Conservation (phyloP, 2,888 invertebrate species). For the Nomada ferruginata region DNA sequence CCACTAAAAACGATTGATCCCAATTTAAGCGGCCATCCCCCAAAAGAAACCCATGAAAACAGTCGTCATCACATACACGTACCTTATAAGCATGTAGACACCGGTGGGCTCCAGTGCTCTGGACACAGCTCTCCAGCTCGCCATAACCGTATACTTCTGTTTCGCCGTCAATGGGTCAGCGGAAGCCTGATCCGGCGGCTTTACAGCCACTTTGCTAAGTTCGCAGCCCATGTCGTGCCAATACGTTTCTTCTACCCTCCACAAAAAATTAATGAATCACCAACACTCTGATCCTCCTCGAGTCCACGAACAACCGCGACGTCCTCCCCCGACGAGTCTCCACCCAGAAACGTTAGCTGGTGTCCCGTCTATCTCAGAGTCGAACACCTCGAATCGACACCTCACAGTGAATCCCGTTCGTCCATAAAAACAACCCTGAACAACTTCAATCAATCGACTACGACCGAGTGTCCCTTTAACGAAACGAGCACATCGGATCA, state of each 20-base stretch:
- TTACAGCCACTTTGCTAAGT: constrained; percentile 89
- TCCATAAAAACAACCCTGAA: constrained; percentile 23
- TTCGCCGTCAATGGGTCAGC: constrained; percentile 93
- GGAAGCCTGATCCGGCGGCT: constrained; percentile 84
- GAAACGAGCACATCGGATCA: neutral
- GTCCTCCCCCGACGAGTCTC: neutral
- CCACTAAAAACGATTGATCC: too few relatives aligned
- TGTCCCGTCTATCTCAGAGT: constrained; percentile 30
- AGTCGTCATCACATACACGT: constrained; percentile 88
- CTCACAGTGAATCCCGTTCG: constrained; percentile 11
- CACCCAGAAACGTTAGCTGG: neutral
- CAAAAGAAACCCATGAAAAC: too few relatives aligned
- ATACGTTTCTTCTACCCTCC: constrained; percentile 14
- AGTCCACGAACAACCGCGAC: constrained; percentile 25
- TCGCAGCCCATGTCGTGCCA: constrained; percentile 89
- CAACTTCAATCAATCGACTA: constrained; percentile 35
- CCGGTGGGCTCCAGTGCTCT: constrained; percentile 95
- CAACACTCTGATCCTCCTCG: constrained; percentile 9
- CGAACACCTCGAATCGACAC: constrained; percentile 18
- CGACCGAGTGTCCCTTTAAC: neutral
- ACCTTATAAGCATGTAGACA: constrained; percentile 96
- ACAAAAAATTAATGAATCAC: constrained; percentile 9
- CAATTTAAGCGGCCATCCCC: neutral
- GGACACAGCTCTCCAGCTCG: constrained; percentile 96
- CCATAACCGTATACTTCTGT: constrained; percentile 94